phyloP scores from a whole-genome alignment of 1,140 invertebrate genomes.

The Nasonia vitripennis region DNA sequence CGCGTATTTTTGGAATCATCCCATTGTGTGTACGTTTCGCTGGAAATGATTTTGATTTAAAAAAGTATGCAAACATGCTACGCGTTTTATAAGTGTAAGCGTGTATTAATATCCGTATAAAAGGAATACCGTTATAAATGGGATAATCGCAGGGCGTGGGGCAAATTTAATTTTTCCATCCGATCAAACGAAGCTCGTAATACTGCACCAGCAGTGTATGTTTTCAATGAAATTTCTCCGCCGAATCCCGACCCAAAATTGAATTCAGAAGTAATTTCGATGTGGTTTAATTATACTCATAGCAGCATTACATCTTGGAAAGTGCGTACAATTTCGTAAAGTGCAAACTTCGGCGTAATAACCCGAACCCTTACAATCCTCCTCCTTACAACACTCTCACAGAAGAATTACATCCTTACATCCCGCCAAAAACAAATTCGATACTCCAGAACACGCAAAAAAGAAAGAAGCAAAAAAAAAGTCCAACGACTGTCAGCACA shows the following conservation, averaged over 20 bases:
- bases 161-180: neutral
- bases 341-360: constrained; percentile 35
- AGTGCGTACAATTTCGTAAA: constrained; percentile 32
- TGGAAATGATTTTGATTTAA: neutral
- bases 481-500: neutral
- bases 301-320: neutral
- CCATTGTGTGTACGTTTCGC: neutral
- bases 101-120: neutral
- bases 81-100: no score
- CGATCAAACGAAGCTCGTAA: neutral
- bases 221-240: no score
- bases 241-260: no score
- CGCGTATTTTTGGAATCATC: neutral
- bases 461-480: neutral
- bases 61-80: neutral
- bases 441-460: neutral
- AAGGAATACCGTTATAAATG: neutral
- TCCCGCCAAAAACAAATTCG: no score
- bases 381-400: no score
- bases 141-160: neutral
- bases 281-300: constrained; percentile 31
- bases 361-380: no score
- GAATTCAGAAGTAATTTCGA: constrained; percentile 20
- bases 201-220: no score
- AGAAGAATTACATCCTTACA: no score